Percentiles rank a stretch among this genome's conserved stretches.
These are phyloP conservation scores for Istiophorus platypterus DNA, from an alignment of 2,113 vertebrate genomes.

Conservation along the genomic window DNA sequence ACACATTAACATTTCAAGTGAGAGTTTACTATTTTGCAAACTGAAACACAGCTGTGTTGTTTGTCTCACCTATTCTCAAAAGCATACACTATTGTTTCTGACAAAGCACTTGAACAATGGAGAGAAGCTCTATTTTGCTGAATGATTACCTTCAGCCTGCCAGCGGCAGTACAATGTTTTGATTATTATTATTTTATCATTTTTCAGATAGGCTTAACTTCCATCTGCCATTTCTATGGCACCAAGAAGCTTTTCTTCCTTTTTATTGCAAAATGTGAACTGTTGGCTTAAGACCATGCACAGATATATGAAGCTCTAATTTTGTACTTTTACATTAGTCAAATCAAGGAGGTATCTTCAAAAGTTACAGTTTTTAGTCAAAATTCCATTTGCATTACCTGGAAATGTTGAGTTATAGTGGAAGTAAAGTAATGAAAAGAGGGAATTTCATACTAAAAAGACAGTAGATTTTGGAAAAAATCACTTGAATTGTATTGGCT, in stretches of 20 bases:
- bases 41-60: slow-evolving; percentile 37
- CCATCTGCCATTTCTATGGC: slow-evolving; percentile 19
- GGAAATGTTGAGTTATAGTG: too few relatives aligned
- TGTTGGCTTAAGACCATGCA: neutral
- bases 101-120: slow-evolving; percentile 51
- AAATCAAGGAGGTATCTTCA: neutral
- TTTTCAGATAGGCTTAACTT: slow-evolving; percentile 22
- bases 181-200: slow-evolving; percentile 45
- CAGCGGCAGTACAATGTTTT: slow-evolving; percentile 31
- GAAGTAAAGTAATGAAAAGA: too few relatives aligned
- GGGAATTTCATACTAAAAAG: too few relatives aligned
- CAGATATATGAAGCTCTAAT: too few relatives aligned
- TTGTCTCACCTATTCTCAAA: slow-evolving; percentile 51
- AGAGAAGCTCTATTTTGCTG: slow-evolving; percentile 20
- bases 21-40: slow-evolving; percentile 30
- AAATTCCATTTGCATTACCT: too few relatives aligned
- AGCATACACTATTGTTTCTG: slow-evolving; percentile 33
- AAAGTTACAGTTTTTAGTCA: too few relatives aligned
- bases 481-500: too few relatives aligned
- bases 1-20: slow-evolving; percentile 26
- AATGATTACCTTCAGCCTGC: slow-evolving; percentile 32
- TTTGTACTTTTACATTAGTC: neutral
- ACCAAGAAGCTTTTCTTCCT: neutral
- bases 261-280: neutral
- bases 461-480: too few relatives aligned